Conservation (phyloP, 2,113 vertebrate species). For the Saimiri boliviensis region DNA sequence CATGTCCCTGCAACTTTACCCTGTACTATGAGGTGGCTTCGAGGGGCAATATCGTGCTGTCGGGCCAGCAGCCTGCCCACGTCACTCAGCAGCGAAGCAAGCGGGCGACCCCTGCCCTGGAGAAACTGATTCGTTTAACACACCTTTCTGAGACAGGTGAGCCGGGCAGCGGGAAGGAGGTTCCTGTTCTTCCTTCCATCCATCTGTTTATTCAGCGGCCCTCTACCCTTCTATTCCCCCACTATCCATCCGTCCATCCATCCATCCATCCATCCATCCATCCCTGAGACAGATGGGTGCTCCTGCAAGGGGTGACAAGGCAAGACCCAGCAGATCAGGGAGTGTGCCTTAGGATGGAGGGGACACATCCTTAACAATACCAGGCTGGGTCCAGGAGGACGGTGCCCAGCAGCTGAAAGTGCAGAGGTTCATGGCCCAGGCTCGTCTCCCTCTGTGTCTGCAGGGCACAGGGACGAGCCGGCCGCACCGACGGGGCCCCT, state of each 20-base stretch:
- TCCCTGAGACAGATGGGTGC: background rate
- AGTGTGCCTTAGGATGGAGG: background rate
- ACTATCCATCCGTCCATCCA: too few species aligned
- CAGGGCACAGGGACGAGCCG: background rate
- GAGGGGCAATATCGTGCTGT: slow-evolving; percentile 92
- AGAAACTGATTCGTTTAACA: slow-evolving; percentile 83
- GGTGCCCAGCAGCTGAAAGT: background rate
- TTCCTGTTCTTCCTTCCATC: accelerated
- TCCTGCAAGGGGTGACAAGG: background rate
- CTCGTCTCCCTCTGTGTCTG: background rate
- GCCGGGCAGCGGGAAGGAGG: background rate
- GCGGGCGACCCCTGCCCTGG: slow-evolving; percentile 79
- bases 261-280: too few species aligned
- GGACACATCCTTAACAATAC: background rate
- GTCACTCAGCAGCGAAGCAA: slow-evolving; percentile 85
- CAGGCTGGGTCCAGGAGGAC: background rate
- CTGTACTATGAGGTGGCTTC: slow-evolving; percentile 93
- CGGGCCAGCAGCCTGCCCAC: slow-evolving; percentile 86
- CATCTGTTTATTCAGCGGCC: too few species aligned
- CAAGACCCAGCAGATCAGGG: background rate
- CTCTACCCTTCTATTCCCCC: too few species aligned
- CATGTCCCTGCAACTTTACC: slow-evolving; percentile 93
- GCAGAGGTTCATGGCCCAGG: background rate
- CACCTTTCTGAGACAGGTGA: slow-evolving; percentile 82
- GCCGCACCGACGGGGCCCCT: background rate